Evolutionary conservation across 2,113 vertebrate genomes (phyloP).

Genomic region (Hystrix cristata): DNA sequence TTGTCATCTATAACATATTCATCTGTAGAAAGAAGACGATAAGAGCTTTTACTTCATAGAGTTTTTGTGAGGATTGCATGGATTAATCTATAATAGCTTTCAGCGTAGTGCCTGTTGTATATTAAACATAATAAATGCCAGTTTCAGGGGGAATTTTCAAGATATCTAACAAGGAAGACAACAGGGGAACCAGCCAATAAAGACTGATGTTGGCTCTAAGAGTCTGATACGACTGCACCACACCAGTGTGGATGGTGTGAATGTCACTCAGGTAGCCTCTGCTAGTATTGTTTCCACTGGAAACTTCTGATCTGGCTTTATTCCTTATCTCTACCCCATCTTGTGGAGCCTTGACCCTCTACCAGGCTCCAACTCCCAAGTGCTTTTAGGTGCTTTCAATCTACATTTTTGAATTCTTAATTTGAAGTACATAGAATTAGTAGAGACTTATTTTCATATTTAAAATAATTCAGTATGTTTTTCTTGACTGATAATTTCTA

Average conservation of each 20-base stretch:
- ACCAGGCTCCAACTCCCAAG: not conserved
- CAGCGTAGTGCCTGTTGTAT: not conserved
- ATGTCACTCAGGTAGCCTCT: not conserved
- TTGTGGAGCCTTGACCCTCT: no score
- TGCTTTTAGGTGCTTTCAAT: not conserved
- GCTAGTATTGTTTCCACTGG: not conserved
- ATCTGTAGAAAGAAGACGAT: not conserved
- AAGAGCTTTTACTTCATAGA: not conserved
- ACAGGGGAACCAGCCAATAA: not conserved
- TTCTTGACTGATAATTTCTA: conserved; percentile 13
- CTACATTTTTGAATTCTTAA: not conserved
- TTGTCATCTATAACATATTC: not conserved
- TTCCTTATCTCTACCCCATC: no score
- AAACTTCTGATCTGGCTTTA: not conserved
- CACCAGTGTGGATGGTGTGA: no score
- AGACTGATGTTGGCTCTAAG: not conserved
- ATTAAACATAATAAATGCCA: not conserved
- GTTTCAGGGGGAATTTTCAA: conserved; percentile 3
- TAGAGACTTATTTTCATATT: conserved; percentile 8
- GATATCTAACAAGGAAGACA: not conserved
- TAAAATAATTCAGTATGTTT: not conserved
- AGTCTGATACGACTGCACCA: not conserved
- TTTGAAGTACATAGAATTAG: not conserved
- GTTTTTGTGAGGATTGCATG: not conserved
- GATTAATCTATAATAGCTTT: not conserved